Conservation (phyloP, 2,113 vertebrate genomes). For the Tiliqua scincoides region DNA sequence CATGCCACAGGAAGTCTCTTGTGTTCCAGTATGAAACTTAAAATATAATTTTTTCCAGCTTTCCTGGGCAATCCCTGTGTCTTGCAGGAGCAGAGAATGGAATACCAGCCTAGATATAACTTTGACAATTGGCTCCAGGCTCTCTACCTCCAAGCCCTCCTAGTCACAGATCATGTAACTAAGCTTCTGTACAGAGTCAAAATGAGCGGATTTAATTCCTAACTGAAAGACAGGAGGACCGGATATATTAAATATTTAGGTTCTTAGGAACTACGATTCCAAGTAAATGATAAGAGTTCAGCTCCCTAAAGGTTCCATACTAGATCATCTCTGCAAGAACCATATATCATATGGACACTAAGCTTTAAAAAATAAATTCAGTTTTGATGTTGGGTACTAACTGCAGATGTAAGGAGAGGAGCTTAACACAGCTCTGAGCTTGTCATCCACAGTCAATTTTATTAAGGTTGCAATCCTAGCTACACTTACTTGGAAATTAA, state of each 20-base stretch:
- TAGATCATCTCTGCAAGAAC: neutral
- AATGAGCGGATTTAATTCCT: neutral
- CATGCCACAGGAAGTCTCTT: neutral
- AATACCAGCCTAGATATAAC: neutral
- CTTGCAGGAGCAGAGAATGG: neutral
- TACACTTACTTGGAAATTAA: no score
- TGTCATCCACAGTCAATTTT: neutral
- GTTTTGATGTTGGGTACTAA: neutral
- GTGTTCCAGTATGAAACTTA: neutral
- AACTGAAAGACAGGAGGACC: slow-evolving; percentile 3
- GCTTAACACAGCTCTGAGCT: neutral
- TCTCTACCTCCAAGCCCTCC: neutral
- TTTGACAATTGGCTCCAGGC: neutral
- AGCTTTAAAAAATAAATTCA: neutral
- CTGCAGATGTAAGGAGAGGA: neutral
- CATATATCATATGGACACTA: neutral
- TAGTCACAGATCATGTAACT: slow-evolving; percentile 4
- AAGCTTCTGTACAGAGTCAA: neutral
- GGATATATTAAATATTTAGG: neutral
- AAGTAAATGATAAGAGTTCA: neutral
- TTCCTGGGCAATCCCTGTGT: neutral
- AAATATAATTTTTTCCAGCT: neutral
- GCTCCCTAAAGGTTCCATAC: neutral
- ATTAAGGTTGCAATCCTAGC: no score
- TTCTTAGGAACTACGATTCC: neutral